Evolutionary conservation across 2,797 vertebrate species (phyloP).

Genomic region (Zalophus californianus): DNA sequence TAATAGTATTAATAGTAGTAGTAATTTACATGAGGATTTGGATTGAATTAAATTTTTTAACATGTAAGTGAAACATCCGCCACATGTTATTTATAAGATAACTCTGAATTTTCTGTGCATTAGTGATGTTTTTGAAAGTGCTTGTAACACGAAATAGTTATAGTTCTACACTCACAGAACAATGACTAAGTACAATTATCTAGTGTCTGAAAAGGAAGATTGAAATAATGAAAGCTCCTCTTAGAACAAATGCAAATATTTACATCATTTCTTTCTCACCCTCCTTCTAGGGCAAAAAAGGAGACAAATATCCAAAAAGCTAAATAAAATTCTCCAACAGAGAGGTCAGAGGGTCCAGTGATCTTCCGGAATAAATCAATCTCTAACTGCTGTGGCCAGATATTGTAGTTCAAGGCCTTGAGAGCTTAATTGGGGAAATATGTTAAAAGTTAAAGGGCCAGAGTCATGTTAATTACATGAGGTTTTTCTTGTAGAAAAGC

Average conservation of each 20-base stretch:
- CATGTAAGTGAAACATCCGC: background rate
- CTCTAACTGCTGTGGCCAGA: conserved; percentile 78
- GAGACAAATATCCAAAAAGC: conserved; percentile 63
- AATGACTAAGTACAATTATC: background rate
- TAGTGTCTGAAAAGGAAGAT: background rate
- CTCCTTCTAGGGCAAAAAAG: conserved; percentile 36
- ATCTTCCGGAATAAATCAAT: conserved; percentile 84
- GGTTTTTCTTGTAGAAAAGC: conserved; percentile 82
- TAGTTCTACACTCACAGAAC: background rate
- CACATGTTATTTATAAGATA: background rate
- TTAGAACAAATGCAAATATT: conserved; percentile 51
- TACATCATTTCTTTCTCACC: conserved; percentile 11
- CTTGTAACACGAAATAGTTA: background rate
- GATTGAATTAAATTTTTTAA: conserved; percentile 43
- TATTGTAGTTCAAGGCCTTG: conserved; percentile 83
- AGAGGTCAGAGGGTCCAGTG: conserved; percentile 73
- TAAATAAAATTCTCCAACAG: conserved; percentile 75
- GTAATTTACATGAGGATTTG: background rate
- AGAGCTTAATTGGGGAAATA: conserved; percentile 85
- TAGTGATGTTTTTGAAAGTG: background rate
- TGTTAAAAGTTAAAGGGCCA: conserved; percentile 86
- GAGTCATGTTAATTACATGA: conserved; percentile 85
- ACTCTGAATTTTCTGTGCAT: conserved; percentile 2
- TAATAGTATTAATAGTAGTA: background rate
- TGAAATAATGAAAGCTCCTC: background rate